Evolutionary conservation across 2,113 vertebrate species (phyloP).

Genomic region (Dasypus novemcinctus): DNA sequence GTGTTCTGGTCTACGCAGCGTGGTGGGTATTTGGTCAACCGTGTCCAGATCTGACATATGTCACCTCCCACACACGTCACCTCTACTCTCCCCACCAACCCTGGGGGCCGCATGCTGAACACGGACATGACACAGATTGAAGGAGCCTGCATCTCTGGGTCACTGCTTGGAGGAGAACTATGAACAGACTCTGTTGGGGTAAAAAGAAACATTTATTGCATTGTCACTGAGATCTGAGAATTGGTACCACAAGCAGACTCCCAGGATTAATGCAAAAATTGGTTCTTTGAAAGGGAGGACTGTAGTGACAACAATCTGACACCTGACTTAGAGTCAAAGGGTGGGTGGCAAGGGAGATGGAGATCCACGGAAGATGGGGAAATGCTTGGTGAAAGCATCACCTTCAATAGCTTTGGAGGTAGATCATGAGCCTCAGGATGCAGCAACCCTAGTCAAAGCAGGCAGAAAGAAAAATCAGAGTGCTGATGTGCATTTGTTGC

Average conservation of each 20-base stretch:
- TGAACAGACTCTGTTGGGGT: no score
- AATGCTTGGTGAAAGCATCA: neutral
- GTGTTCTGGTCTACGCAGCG: neutral
- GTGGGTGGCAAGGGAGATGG: neutral
- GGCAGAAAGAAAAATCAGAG: neutral
- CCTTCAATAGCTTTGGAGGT: neutral
- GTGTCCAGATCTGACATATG: rapidly evolving
- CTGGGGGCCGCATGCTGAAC: neutral
- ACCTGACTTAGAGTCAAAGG: neutral
- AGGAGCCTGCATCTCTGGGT: neutral
- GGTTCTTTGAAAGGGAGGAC: neutral
- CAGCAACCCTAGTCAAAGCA: neutral
- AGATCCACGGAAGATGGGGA: neutral
- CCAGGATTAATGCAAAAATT: neutral
- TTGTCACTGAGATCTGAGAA: neutral
- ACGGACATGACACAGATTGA: neutral
- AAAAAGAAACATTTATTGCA: neutral
- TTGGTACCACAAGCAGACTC: neutral
- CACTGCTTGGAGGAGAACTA: neutral
- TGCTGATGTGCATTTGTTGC: neutral
- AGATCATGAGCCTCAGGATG: neutral
- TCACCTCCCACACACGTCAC: neutral
- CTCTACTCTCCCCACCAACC: neutral
- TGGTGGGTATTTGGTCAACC: no score
- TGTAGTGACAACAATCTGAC: neutral